Evolutionary conservation across 2,113 vertebrate species (phyloP).

Genomic region (Chaenocephalus aceratus): DNA sequence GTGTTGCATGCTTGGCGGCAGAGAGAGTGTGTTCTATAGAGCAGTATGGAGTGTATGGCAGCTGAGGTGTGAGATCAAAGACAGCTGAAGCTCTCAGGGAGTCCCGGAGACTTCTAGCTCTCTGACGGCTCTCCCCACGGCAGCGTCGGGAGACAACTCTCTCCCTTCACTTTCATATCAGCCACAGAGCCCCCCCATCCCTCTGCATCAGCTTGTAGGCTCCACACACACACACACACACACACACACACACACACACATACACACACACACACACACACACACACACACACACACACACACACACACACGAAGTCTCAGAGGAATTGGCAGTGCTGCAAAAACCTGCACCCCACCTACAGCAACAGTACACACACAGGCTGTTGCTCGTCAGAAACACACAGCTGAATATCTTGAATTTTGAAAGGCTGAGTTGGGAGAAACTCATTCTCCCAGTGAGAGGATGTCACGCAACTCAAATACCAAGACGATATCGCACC

Average conservation of each 20-base stretch:
- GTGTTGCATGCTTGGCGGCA: constrained; percentile 50
- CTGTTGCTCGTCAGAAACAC: constrained; percentile 64
- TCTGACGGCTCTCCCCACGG: constrained; percentile 72
- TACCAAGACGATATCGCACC: constrained; percentile 28
- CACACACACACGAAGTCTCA: constrained; percentile 53
- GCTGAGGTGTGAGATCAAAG: constrained; percentile 75
- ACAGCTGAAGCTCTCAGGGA: constrained; percentile 72
- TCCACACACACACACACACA: constrained; percentile 34
- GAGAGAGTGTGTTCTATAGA: constrained; percentile 58
- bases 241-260: constrained; percentile 31
- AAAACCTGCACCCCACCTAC: constrained; percentile 70
- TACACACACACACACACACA: constrained; percentile 32
- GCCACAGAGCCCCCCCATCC: constrained; percentile 66
- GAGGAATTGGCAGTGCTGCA: constrained; percentile 66
- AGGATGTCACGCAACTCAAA: constrained; percentile 45
- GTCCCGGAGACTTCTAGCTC: constrained; percentile 76
- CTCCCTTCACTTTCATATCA: constrained; percentile 80
- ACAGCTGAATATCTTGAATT: constrained; percentile 50
- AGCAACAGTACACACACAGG: constrained; percentile 53
- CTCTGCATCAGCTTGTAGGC: constrained; percentile 40
- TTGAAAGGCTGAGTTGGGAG: constrained; percentile 43
- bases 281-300: constrained; percentile 44
- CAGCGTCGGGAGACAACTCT: constrained; percentile 74
- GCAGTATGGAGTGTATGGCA: constrained; percentile 47
- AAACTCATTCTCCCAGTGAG: constrained; percentile 33